These are phyloP conservation scores for Subanguina moxae DNA, from an alignment of 1,140 invertebrate genomes.

Conservation along the genomic window DNA sequence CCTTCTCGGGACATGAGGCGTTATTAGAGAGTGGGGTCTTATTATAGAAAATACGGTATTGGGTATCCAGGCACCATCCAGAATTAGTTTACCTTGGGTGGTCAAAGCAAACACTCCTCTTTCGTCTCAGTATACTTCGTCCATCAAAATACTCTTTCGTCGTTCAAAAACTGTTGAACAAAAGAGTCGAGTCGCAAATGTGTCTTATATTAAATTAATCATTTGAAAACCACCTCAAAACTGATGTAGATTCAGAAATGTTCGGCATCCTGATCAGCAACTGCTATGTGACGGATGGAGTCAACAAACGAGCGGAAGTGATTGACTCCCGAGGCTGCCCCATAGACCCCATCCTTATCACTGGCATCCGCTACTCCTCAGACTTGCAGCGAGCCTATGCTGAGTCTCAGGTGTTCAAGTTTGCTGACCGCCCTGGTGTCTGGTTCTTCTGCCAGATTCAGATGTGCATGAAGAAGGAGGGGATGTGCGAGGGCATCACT, in stretches of 20 bases:
- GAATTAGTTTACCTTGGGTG: too few relatives aligned
- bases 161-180: too few relatives aligned
- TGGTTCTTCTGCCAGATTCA: constrained; percentile 59
- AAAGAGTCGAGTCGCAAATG: too few relatives aligned
- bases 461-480: constrained; percentile 59
- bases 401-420: constrained; percentile 54
- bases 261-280: constrained; percentile 56
- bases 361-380: constrained; percentile 55
- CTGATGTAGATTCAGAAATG: constrained; percentile 47
- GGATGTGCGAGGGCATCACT: constrained; percentile 56
- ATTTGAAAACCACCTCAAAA: neutral
- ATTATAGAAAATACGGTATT: too few relatives aligned
- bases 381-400: constrained; percentile 57
- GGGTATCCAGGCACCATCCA: too few relatives aligned
- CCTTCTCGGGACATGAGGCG: too few relatives aligned
- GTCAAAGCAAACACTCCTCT: too few relatives aligned
- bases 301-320: constrained; percentile 46
- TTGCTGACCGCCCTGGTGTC: constrained; percentile 53
- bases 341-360: constrained; percentile 53
- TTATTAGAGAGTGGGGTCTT: too few relatives aligned
- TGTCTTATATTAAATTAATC: neutral
- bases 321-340: constrained; percentile 51
- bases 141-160: too few relatives aligned
- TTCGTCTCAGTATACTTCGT: too few relatives aligned
- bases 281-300: constrained; percentile 58